Evolutionary conservation across 2,113 vertebrate species (phyloP).

Genomic region (Thermophis baileyi): DNA sequence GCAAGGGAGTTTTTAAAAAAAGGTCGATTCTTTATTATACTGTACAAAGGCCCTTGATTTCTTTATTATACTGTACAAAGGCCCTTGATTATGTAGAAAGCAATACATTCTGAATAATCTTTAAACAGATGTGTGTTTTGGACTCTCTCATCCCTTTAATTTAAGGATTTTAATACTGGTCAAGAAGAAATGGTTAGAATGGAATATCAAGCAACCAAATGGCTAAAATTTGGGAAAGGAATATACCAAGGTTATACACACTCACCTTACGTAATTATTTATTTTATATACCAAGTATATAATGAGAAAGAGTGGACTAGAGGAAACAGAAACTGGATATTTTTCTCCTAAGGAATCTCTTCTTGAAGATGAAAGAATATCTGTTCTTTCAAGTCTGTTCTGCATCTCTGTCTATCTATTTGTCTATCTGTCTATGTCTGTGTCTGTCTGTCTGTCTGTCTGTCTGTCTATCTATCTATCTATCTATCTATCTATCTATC

Average conservation of each 20-base stretch:
- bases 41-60: not conserved
- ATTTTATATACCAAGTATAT: not conserved
- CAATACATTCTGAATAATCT: not conserved
- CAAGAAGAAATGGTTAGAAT: not conserved
- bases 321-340: not conserved
- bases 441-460: too few species aligned
- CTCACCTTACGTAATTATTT: not conserved
- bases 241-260: not conserved
- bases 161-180: not conserved
- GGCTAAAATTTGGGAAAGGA: not conserved
- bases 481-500: too few species aligned
- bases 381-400: too few species aligned
- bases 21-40: not conserved
- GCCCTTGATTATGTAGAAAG: not conserved
- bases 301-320: not conserved
- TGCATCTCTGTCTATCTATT: not conserved
- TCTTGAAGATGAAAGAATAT: not conserved
- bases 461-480: too few species aligned
- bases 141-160: not conserved
- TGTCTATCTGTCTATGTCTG: too few species aligned
- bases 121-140: not conserved
- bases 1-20: not conserved
- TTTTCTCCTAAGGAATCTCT: not conserved
- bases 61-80: not conserved
- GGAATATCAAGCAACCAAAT: not conserved